Evolutionary conservation across 2,888 invertebrate genomes (phyloP).

Genomic region (Crossocerus cetratus): DNA sequence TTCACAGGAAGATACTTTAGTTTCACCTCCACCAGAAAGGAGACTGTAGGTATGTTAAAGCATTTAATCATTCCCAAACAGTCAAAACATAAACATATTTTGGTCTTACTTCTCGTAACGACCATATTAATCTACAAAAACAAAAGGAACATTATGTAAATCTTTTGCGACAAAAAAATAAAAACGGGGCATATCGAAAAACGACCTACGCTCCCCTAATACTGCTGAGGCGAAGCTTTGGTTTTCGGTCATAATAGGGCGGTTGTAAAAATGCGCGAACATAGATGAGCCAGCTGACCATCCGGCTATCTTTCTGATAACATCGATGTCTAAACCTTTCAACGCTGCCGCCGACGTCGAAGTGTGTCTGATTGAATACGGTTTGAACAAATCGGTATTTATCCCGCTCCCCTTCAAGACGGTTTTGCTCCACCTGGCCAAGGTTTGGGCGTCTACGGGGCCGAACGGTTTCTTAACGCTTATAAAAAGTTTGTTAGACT

Average conservation of each 20-base stretch:
- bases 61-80: too few species aligned
- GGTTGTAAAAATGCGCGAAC: constrained; percentile 36
- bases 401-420: constrained; percentile 37
- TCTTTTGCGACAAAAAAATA: too few species aligned
- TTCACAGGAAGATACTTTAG: too few species aligned
- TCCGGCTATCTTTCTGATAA: constrained; percentile 35
- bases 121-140: too few species aligned
- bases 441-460: constrained; percentile 39
- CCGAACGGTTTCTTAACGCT: constrained; percentile 23
- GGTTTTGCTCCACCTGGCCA: constrained; percentile 53
- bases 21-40: too few species aligned
- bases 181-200: too few species aligned
- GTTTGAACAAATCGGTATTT: constrained; percentile 41
- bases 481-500: constrained; percentile 20
- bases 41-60: too few species aligned
- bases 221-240: too few species aligned
- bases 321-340: neutral
- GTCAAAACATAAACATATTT: too few species aligned
- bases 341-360: neutral
- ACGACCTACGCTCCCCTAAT: too few species aligned
- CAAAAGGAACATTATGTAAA: too few species aligned
- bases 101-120: too few species aligned
- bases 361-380: constrained; percentile 47
- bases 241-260: constrained; percentile 11
- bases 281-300: constrained; percentile 32